Percentiles rank a stretch among this genome's conserved stretches.
Evolutionary conservation across 2,888 invertebrate species (phyloP).

Genomic region (Andrena camellia): DNA sequence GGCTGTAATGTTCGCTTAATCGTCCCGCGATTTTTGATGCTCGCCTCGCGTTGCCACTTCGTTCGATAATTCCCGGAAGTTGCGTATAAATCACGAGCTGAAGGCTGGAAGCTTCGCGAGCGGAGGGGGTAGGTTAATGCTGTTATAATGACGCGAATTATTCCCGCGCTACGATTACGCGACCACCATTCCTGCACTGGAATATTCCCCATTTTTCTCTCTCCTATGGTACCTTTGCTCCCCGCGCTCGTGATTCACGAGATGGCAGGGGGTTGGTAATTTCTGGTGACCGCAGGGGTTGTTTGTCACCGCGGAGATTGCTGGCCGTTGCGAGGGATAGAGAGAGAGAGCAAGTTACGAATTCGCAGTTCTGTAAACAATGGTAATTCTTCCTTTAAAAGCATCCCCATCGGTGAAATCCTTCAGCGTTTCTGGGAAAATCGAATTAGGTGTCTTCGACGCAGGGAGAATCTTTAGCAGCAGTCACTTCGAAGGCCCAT

Average conservation of each 20-base stretch:
- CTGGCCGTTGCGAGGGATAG: no score
- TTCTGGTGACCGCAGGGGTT: constrained; percentile 2
- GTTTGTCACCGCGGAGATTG: neutral
- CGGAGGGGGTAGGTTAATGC: constrained; percentile 56
- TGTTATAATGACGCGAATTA: constrained; percentile 72
- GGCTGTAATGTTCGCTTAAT: constrained; percentile 17
- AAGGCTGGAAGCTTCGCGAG: constrained; percentile 1
- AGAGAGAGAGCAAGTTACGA: no score
- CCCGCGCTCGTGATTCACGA: constrained; percentile 9
- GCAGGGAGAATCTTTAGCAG: no score
- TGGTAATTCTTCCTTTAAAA: no score
- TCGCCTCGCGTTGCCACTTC: constrained; percentile 26
- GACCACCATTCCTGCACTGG: constrained; percentile 38
- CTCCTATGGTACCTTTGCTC: neutral
- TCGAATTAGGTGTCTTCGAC: no score
- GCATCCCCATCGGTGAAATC: no score
- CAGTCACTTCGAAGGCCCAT: neutral
- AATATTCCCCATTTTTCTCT: constrained; percentile 12
- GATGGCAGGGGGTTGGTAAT: neutral
- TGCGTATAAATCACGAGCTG: constrained; percentile 46
- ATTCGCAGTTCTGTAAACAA: no score
- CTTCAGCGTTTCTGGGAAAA: no score
- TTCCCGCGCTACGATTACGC: constrained; percentile 53
- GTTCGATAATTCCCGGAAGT: constrained; percentile 26
- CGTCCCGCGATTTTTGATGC: constrained; percentile 37